Conservation (phyloP, 2,797 vertebrate genomes). For the Melanotaenia pygmaea region DNA sequence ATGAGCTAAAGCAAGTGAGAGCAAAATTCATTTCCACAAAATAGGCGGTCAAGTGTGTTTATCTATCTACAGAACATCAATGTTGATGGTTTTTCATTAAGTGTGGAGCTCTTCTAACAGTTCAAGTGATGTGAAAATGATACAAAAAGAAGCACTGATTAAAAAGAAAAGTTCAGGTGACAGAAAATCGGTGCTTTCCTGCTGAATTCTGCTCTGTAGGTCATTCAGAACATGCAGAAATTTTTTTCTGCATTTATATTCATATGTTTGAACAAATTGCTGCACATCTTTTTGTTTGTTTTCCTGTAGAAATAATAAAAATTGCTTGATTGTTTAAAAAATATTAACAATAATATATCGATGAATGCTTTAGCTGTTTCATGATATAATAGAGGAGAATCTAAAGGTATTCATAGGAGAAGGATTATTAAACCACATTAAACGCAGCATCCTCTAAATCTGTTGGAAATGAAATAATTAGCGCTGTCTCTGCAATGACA, state of each 20-base stretch:
- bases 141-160: too few species aligned
- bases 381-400: not conserved
- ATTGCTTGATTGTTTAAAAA: not conserved
- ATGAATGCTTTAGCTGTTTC: not conserved
- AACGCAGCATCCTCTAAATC: not conserved
- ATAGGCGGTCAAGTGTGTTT: constrained; percentile 29
- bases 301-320: too few species aligned
- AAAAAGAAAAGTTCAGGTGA: too few species aligned
- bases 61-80: constrained; percentile 11
- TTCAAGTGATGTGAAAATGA: constrained; percentile 6
- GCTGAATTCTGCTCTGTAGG: too few species aligned
- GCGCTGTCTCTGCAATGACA: not conserved
- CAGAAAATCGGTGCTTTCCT: too few species aligned
- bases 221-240: not conserved
- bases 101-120: not conserved
- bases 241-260: not conserved
- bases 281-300: too few species aligned
- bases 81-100: not conserved
- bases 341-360: too few species aligned
- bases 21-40: not conserved
- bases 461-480: not conserved
- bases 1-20: not conserved
- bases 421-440: not conserved
- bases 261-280: not conserved
- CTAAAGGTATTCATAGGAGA: not conserved